Evolutionary conservation across 2,888 invertebrate genomes (phyloP).

Genomic region (Frankliniella intonsa): DNA sequence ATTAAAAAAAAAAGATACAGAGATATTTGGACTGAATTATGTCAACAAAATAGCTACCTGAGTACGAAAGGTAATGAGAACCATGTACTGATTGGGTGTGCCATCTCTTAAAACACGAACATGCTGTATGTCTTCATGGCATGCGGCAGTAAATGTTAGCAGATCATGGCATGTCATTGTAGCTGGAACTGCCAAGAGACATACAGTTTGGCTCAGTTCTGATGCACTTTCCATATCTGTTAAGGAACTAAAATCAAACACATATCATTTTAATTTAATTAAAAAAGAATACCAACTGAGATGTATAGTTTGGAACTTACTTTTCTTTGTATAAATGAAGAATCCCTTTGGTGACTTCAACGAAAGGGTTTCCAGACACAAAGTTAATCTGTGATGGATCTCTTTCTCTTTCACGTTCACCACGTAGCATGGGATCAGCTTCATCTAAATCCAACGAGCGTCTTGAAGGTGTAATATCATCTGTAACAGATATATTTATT

Average conservation of each 20-base stretch:
- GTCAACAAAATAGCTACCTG: too few relatives aligned
- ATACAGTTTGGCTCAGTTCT: conserved; percentile 74
- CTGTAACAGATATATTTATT: not conserved
- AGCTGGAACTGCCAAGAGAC: conserved; percentile 84
- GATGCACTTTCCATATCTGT: conserved; percentile 63
- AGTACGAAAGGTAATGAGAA: conserved; percentile 72
- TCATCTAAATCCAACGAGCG: not conserved
- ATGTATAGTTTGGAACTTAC: conserved; percentile 52
- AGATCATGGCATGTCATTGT: conserved; percentile 90
- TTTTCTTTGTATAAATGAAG: conserved; percentile 96
- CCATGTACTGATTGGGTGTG: conserved; percentile 96
- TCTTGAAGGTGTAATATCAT: conserved; percentile 9
- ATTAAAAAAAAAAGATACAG: too few relatives aligned
- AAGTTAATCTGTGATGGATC: conserved; percentile 37
- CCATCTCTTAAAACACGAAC: conserved; percentile 89
- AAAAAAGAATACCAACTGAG: conserved; percentile 5
- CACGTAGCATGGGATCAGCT: conserved; percentile 3
- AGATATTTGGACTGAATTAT: too few relatives aligned
- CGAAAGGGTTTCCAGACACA: conserved; percentile 90
- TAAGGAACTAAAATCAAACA: conserved; percentile 57
- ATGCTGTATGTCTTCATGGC: conserved; percentile 81
- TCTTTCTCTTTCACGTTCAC: conserved; percentile 14
- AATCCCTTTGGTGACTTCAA: conserved; percentile 94
- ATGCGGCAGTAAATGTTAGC: conserved; percentile 89
- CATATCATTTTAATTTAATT: conserved; percentile 35